Evolutionary conservation across 2,113 vertebrate genomes (phyloP).

Genomic region (Terrapene triunguis): DNA sequence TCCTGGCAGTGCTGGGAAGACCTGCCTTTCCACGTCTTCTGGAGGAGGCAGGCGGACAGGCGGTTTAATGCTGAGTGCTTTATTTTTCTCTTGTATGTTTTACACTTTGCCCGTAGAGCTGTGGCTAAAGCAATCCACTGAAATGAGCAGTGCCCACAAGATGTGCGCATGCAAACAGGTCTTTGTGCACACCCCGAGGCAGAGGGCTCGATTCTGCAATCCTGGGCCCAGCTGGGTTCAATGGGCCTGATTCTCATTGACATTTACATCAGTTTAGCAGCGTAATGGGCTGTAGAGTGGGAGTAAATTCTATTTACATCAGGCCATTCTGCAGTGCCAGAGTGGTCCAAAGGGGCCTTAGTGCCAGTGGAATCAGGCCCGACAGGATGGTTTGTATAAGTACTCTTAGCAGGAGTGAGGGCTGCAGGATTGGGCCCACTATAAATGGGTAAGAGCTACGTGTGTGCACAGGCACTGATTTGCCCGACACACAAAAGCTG

Average conservation of each 20-base stretch:
- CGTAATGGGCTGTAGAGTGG: background rate
- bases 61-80: background rate
- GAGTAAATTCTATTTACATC: background rate
- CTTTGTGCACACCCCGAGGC: background rate
- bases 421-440: background rate
- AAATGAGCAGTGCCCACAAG: background rate
- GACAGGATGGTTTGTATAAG: background rate
- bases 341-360: background rate
- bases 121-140: background rate
- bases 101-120: too few relatives aligned
- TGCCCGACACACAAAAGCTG: background rate
- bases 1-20: too few relatives aligned
- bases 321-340: background rate
- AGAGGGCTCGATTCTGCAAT: background rate
- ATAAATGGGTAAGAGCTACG: background rate
- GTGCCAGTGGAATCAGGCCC: background rate
- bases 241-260: background rate
- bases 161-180: background rate
- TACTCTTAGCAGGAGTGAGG: background rate
- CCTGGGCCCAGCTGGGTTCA: background rate
- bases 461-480: background rate
- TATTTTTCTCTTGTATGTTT: background rate
- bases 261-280: background rate
- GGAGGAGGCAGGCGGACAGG: background rate
- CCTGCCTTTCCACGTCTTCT: too few relatives aligned